Conservation (phyloP, 2,113 vertebrate species). For the Nothoprocta perdicaria region DNA sequence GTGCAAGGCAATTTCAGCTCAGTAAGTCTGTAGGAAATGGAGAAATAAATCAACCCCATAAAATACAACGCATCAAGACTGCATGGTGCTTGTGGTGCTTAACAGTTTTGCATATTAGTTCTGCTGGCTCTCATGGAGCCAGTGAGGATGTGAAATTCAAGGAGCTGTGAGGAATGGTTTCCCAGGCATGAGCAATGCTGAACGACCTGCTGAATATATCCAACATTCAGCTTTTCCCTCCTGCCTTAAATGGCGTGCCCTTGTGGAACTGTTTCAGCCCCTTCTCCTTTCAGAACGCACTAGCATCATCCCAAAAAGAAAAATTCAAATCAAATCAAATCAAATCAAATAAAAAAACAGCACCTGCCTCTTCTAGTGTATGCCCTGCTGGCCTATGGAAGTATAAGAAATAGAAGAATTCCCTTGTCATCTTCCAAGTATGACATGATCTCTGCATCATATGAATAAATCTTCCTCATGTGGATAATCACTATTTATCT, state of each 20-base stretch:
- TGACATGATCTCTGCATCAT: not conserved
- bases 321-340: not conserved
- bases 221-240: not conserved
- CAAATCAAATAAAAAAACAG: not conserved
- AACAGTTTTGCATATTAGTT: not conserved
- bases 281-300: not conserved
- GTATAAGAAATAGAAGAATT: constrained; percentile 13
- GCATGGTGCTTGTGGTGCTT: not conserved
- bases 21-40: constrained; percentile 17
- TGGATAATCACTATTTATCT: constrained; percentile 64
- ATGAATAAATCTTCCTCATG: constrained; percentile 26
- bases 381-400: not conserved
- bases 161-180: not conserved
- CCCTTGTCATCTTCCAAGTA: constrained; percentile 29
- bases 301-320: not conserved
- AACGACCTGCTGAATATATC: not conserved
- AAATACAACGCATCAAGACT: not conserved
- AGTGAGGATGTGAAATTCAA: not conserved
- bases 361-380: not conserved
- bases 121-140: not conserved
- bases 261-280: not conserved
- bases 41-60: constrained; percentile 29
- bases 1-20: constrained; percentile 15
- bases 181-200: not conserved
- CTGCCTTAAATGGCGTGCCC: rapidly evolving